These are phyloP conservation scores for Campylomormyrus numenius DNA, from an alignment of 2,113 vertebrate genomes.

Conservation along the genomic window DNA sequence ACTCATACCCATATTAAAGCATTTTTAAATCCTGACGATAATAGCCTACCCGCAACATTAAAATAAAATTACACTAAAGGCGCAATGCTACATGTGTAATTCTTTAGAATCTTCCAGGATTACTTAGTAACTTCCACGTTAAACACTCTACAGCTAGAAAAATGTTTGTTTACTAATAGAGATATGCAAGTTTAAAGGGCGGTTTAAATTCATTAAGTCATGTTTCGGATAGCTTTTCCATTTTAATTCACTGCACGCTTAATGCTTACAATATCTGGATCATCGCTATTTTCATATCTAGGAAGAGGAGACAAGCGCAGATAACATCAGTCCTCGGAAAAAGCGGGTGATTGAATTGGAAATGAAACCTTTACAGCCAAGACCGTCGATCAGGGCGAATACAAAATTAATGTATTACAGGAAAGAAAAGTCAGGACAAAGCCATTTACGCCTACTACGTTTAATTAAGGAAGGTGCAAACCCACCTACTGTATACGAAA, in stretches of 20 bases:
- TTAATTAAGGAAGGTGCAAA: background rate
- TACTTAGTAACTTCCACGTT: background rate
- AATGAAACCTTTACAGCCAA: background rate
- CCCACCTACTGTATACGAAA: background rate
- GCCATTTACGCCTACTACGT: background rate
- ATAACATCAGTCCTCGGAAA: background rate
- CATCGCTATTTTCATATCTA: background rate
- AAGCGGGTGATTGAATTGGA: background rate
- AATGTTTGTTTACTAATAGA: background rate
- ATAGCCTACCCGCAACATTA: background rate
- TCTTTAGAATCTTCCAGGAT: background rate
- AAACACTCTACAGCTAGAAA: background rate
- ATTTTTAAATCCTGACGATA: background rate
- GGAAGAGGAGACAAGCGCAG: background rate
- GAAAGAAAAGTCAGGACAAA: background rate
- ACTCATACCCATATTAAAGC: background rate
- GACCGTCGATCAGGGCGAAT: background rate
- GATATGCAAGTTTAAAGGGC: background rate
- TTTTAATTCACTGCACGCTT: background rate
- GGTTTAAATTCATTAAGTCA: background rate
- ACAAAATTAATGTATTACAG: background rate
- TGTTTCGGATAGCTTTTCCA: background rate
- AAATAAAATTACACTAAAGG: background rate
- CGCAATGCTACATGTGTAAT: background rate
- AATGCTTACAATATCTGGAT: background rate